Conservation (phyloP, 2,797 vertebrate species). For the Somateria mollissima region DNA sequence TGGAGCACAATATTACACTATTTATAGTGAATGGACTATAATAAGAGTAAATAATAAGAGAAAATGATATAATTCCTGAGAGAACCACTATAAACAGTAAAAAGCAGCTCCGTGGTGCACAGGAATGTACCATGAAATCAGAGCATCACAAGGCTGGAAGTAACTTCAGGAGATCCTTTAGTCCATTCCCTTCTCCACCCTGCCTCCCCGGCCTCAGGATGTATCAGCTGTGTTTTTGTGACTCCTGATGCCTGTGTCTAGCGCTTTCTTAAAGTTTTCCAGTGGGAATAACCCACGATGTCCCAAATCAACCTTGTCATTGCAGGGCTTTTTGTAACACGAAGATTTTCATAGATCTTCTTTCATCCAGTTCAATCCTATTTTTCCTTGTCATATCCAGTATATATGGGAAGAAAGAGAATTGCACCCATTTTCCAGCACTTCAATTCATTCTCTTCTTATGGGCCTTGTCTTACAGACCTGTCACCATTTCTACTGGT, state of each 20-base stretch:
- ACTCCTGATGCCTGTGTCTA: not conserved
- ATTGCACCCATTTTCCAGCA: not conserved
- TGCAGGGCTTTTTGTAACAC: not conserved
- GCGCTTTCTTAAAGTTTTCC: not conserved
- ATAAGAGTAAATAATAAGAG: constrained; percentile 36
- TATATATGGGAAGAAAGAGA: not conserved
- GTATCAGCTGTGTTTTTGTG: not conserved
- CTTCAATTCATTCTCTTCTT: not conserved
- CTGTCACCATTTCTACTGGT: not conserved
- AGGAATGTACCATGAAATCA: not conserved
- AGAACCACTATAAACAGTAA: not conserved
- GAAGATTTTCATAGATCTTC: not conserved
- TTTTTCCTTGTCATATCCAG: not conserved
- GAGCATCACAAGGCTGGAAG: not conserved
- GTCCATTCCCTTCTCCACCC: not conserved
- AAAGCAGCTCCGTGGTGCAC: not conserved
- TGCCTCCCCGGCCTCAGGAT: not conserved
- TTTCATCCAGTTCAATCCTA: not conserved
- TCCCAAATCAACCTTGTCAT: not conserved
- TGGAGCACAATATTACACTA: not conserved
- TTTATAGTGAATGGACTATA: constrained; percentile 12
- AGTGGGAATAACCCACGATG: not conserved
- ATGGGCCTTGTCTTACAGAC: not conserved
- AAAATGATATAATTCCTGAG: not conserved
- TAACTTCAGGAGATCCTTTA: not conserved